These are phyloP conservation scores for Phasia obesa DNA, from an alignment of 2,888 invertebrate species.

Conservation along the genomic window DNA sequence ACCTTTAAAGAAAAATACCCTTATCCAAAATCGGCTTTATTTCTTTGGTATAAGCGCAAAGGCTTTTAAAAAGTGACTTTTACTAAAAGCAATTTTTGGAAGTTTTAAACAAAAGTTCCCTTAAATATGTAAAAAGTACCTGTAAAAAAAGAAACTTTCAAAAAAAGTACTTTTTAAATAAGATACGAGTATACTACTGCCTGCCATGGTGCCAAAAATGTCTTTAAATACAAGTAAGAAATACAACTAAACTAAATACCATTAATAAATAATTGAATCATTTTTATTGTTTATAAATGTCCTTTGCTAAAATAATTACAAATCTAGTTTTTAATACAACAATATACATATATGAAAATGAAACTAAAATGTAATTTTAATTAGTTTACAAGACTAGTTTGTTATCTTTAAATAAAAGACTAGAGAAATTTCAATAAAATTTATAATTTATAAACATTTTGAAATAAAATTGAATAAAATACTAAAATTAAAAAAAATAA, in stretches of 20 bases:
- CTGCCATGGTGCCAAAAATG: slow-evolving; percentile 12
- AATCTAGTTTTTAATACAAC: slow-evolving; percentile 8
- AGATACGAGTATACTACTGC: neutral
- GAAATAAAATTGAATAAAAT: neutral
- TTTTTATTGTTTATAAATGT: neutral
- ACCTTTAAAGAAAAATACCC: too few relatives aligned
- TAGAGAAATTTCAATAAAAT: too few relatives aligned
- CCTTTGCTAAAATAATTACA: slow-evolving; percentile 6
- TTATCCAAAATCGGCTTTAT: too few relatives aligned
- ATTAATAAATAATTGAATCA: slow-evolving; percentile 11
- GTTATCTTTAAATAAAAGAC: neutral
- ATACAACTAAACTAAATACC: slow-evolving; percentile 10
- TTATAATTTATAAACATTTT: neutral
- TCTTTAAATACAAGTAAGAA: neutral
- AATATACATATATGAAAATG: neutral
- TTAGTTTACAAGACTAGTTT: slow-evolving; percentile 20
- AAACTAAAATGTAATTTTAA: slow-evolving; percentile 1
- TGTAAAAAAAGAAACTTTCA: neutral
- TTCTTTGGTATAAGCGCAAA: too few relatives aligned
- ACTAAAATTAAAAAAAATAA: neutral
- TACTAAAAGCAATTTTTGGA: too few relatives aligned
- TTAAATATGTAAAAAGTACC: neutral
- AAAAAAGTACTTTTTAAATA: neutral
- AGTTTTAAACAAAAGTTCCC: too few relatives aligned
- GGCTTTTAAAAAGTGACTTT: too few relatives aligned